Evolutionary conservation across 2,888 invertebrate species (phyloP), one percentile per base, ranked within the genome.

Genomic region (Chrysopilus asiliformis): DNA sequence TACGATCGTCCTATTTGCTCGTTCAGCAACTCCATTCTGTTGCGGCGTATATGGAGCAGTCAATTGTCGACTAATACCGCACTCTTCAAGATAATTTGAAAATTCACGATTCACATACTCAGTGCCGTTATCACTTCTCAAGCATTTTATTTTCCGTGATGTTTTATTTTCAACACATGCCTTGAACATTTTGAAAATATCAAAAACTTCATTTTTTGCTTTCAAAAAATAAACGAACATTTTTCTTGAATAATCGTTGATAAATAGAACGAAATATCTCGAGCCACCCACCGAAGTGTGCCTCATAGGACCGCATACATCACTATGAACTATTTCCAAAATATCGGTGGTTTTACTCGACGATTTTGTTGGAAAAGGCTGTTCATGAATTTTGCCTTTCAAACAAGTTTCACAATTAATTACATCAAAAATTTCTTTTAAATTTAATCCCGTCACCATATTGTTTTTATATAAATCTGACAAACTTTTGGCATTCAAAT

Each of bases 221-320:
- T 43, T 48, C 7, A 49, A 22, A 19, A 42, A 48, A 18, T 46
- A 42, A 2, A 43, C 39, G 20, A 41, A n/a, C n/a, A n/a, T n/a
- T n/a, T n/a, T n/a, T n/a, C n/a, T n/a, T n/a, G n/a, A n/a, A n/a
- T n/a, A n/a, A 41, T 47, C 47, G 24, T 48, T 45, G 9, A 47
- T 39, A 29, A 48, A 47, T 15, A 40, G 34, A 1, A 38, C 33
- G 14, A 45, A 43, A 34, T 47, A 47, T 28, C 26, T 36, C 2
- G 37, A 16, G 16, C 40, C 40, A 18, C 44, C 43, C 5, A 38
- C 8, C 6, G 44, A 45, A 15, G 14, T 19, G n/a, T 27, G 30
- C n/a, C 28, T 31, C 35, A 44, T 40, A 5, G 46, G 45, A 12
- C 46, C 46, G 29, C 36, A n/a, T n/a, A n/a, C n/a, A n/a, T n/a